Evolutionary conservation across 2,888 invertebrate genomes (phyloP), one percentile per base, ranked within the genome.

Genomic region (Trachelus tabidus): DNA sequence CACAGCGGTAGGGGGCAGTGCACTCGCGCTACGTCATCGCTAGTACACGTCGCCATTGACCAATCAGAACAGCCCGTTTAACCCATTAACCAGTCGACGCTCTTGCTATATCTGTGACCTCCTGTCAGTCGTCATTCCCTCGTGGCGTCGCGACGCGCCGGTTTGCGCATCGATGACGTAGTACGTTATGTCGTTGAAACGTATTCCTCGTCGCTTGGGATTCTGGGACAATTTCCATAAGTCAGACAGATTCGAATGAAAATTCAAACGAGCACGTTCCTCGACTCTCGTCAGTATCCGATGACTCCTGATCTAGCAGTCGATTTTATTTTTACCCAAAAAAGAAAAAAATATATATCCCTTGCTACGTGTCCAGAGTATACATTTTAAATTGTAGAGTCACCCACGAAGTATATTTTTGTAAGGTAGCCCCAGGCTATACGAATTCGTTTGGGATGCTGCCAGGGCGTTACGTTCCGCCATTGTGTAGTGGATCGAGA

Each of bases 1-100:
- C 87, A 89, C 90, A 89, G 89, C 88, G 89, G 87, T 85, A 56
- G 56, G 85, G 89, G 86, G 89, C 90, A 90, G 87, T 89, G 90
- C 89, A 89, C 90, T 87, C 83, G 74, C 84, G 80, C 35, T 31
- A 74, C 34, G 34, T 31, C 34, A 30, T 12, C 37, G 34, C 12
- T 34, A 34, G 34, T 30, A 85, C 79, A 83, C 84, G 87, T 85
- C 90, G 89, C 89, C 90, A 90, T 90, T 89, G 90, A 90, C 89
- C 89, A 89, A 89, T 90, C 87, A 86, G 89, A 88, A 83, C 84
- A 85, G 89, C 88, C 88, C 87, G 85, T 90, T 56, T 89, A 89
- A 90, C 89, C 89, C 86, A 89, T 88, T 88, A 88, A 88, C 85
- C 84, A 56, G 56, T 56, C 56, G 56, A 56, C 71, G 33, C 12